Evolutionary conservation across 2,888 invertebrate genomes (phyloP).

Genomic region (Buathra laborator): DNA sequence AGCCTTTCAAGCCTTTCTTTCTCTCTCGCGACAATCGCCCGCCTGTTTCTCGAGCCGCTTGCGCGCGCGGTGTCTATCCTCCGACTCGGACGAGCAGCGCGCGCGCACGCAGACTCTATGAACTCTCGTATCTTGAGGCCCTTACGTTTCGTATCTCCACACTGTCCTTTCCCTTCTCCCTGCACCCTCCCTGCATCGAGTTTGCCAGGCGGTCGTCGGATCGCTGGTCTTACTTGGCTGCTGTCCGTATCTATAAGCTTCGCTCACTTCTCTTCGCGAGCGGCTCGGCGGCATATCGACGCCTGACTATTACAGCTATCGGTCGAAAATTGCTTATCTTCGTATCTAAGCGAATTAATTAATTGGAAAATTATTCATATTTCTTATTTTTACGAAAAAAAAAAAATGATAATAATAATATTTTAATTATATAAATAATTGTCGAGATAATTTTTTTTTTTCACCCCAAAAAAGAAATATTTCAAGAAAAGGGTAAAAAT

Average conservation of each 20-base stretch:
- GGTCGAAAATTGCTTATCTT: neutral
- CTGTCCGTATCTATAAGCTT: neutral
- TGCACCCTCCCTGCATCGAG: conserved; percentile 18
- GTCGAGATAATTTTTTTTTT: neutral
- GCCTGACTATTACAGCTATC: neutral
- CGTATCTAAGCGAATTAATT: neutral
- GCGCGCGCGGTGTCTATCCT: conserved; percentile 11
- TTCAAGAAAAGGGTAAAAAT: too few relatives aligned
- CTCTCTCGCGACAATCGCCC: conserved; percentile 9
- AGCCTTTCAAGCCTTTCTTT: conserved; percentile 11
- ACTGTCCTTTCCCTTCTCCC: neutral
- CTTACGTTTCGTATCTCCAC: conserved; percentile 39
- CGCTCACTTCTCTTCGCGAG: neutral
- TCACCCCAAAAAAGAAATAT: too few relatives aligned
- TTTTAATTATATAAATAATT: neutral
- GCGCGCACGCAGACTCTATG: conserved; percentile 44
- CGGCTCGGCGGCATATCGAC: neutral
- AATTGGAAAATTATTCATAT: neutral
- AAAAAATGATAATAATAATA: neutral
- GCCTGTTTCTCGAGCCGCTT: neutral
- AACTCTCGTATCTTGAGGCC: conserved; percentile 51
- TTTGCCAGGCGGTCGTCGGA: conserved; percentile 16
- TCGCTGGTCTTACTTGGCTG: conserved; percentile 18
- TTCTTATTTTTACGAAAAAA: too few relatives aligned
- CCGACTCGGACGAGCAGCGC: conserved; percentile 1